Base-by-base conservation (phyloP, 2,888 invertebrate genomes). In the Eupithecia inturbata region DNA sequence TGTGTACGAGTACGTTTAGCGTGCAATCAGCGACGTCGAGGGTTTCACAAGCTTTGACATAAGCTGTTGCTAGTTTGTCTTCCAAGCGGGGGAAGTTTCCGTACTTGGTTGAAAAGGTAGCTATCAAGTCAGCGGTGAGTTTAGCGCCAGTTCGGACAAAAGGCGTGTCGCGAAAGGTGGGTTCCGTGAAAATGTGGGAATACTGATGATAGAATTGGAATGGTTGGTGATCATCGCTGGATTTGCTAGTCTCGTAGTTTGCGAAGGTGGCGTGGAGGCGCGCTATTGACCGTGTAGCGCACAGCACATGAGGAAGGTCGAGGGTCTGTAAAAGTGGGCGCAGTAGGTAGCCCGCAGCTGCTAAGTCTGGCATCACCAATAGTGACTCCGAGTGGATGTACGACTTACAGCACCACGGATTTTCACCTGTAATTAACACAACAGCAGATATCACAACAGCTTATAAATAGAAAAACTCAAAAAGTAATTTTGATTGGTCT, bases 341-440 rank as follows among this genome's bases (percentile, higher is more conserved):
- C 0, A 83, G 73, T 6, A 81, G 68, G 80, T 91, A 94, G 1
- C 93, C 93, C n/a, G 85, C 81, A 2, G 77, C 68, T 0, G 84
- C 75, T 22, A 93, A 73, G 78, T 93, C 93, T 0, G 91, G 92
- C 90, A 93, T 89, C 62, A 92, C 92, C 7, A 93, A 73, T 0
- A 91, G 73, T 0, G 80, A 81, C 36, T 92, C 90, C 7, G 85
- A 89, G 80, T 83, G 87, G 2, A 92, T 71, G 73, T 87, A 88
- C 0, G 89, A 87, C 67, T 83, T 87, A 0, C 87, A 81, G 62
- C 87, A 86, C 90, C 91, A 94, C 0, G 89, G 85, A 12, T 85
- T 78, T 0, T 83, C 74, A 74, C 84, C 92, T 92, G 62, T 16
- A 62, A 28, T 19, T 1, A 62, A 31, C 7, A 22, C 19, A 22